Evolutionary conservation across 2,888 invertebrate genomes (phyloP).

Genomic region (Lagria hirta): DNA sequence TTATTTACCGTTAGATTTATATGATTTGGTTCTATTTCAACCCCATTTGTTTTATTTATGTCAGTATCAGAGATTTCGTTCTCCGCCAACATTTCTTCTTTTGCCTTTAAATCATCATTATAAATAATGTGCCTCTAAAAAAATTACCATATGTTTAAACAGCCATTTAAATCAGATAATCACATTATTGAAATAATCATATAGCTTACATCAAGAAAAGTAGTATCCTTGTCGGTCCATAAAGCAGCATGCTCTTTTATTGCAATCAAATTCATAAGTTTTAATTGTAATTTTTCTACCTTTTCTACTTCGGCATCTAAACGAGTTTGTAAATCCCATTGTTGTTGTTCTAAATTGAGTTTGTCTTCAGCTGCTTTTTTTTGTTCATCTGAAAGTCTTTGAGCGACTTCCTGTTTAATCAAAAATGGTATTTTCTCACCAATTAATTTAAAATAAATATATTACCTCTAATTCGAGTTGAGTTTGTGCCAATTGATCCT

Average conservation of each 20-base stretch:
- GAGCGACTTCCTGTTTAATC: constrained; percentile 56
- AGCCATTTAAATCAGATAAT: constrained; percentile 2
- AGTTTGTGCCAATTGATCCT: constrained; percentile 62
- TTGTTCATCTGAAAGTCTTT: constrained; percentile 59
- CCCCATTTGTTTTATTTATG: constrained; percentile 40
- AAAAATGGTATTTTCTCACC: background rate
- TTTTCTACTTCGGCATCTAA: constrained; percentile 34
- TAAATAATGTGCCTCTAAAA: constrained; percentile 21
- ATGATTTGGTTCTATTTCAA: constrained; percentile 38
- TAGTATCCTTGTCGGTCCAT: background rate
- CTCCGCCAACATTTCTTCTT: constrained; percentile 47
- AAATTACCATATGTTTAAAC: too few species aligned
- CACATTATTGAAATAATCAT: constrained; percentile 1
- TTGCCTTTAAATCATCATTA: constrained; percentile 38
- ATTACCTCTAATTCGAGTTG: constrained; percentile 65
- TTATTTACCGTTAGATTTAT: constrained; percentile 46
- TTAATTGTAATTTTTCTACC: constrained; percentile 33
- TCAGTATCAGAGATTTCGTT: constrained; percentile 41
- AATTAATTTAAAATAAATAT: constrained; percentile 3
- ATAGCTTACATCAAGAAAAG: constrained; percentile 6
- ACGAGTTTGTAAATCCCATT: constrained; percentile 45
- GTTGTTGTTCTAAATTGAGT: constrained; percentile 55
- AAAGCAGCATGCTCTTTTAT: constrained; percentile 4
- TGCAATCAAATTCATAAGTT: constrained; percentile 18
- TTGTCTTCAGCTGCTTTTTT: constrained; percentile 56